These are phyloP conservation scores for Hyposmocoma kahamanoa DNA, from an alignment of 1,140 invertebrate genomes.

Conservation along the genomic window DNA sequence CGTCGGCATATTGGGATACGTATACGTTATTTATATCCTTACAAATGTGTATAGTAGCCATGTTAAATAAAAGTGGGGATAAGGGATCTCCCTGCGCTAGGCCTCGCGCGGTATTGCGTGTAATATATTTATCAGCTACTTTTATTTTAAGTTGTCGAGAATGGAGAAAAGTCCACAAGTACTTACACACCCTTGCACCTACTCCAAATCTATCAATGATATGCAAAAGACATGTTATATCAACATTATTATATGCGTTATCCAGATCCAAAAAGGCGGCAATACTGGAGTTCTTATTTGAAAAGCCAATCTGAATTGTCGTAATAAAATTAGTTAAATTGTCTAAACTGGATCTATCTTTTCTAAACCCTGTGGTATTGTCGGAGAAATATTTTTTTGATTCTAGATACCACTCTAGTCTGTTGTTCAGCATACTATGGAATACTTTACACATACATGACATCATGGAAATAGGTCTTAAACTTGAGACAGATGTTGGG, in stretches of 20 bases:
- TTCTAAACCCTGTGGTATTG: slow-evolving; percentile 6
- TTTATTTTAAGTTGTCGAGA: slow-evolving; percentile 12
- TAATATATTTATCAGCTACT: neutral
- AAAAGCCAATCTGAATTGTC: slow-evolving; percentile 11
- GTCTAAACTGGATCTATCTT: slow-evolving; percentile 6
- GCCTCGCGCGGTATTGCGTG: slow-evolving; percentile 12
- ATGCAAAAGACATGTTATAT: neutral
- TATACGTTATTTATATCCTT: slow-evolving; percentile 8
- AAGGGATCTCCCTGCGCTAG: slow-evolving; percentile 25
- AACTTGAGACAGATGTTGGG: slow-evolving; percentile 9
- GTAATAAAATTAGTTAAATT: slow-evolving; percentile 3
- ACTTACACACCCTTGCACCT: neutral
- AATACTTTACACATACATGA: slow-evolving; percentile 24
- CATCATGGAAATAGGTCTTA: slow-evolving; percentile 30
- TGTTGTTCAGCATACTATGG: slow-evolving; percentile 1
- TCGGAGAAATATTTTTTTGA: slow-evolving; percentile 1
- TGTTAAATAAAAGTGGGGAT: slow-evolving; percentile 25
- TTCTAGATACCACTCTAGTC: slow-evolving; percentile 12
- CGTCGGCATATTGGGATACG: slow-evolving; percentile 19
- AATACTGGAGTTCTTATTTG: neutral
- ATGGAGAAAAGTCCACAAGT: slow-evolving; percentile 11
- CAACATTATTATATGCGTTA: slow-evolving; percentile 13
- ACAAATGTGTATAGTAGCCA: slow-evolving; percentile 12
- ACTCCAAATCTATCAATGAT: neutral
- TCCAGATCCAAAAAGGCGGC: slow-evolving; percentile 10